These are phyloP conservation scores for Callocephalon fimbriatum DNA, from an alignment of 2,113 vertebrate genomes.

Conservation along the genomic window DNA sequence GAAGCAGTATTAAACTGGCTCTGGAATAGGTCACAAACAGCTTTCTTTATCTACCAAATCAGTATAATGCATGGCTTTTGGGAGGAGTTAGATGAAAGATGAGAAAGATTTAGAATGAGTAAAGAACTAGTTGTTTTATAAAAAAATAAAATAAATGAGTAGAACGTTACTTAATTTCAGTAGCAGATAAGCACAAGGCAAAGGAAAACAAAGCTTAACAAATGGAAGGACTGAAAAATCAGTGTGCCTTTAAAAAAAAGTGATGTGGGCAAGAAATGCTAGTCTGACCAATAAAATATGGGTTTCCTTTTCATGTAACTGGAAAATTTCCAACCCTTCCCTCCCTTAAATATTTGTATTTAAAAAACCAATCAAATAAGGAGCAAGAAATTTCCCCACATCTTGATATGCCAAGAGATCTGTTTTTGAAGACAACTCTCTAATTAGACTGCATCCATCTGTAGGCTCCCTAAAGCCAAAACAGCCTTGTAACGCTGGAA, in stretches of 20 bases:
- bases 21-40: not conserved
- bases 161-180: not conserved
- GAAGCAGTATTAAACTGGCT: conserved; percentile 49
- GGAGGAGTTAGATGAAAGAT: not conserved
- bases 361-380: not conserved
- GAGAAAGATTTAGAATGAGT: not conserved
- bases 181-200: conserved; percentile 10
- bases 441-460: not conserved
- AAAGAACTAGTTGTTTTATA: conserved; percentile 7
- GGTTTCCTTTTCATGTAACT: not conserved
- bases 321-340: not conserved
- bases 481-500: conserved; percentile 32
- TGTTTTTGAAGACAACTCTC: conserved; percentile 29
- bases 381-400: not conserved
- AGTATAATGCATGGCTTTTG: conserved; percentile 2
- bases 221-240: not conserved
- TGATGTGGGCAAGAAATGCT: not conserved
- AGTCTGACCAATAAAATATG: conserved; percentile 1
- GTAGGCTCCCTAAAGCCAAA: conserved; percentile 30
- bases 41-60: conserved; percentile 25
- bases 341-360: not conserved
- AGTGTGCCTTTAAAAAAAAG: not conserved
- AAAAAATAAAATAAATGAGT: not conserved
- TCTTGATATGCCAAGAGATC: not conserved
- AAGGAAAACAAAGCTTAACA: not conserved